phyloP scores from a whole-genome alignment of 2,888 invertebrate genomes.

The Leucophenga maculata region DNA sequence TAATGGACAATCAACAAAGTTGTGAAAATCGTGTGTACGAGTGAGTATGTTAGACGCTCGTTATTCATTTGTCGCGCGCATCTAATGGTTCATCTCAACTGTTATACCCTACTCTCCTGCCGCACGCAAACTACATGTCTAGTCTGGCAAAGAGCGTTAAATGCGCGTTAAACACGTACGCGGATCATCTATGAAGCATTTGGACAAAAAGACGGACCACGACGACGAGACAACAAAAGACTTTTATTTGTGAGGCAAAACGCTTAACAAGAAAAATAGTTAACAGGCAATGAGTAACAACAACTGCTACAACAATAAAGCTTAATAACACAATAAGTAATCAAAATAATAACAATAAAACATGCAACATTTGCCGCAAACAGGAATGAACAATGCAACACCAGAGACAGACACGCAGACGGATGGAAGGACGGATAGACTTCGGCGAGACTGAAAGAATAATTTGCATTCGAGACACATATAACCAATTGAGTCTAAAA shows the following conservation, averaged over 20 bases:
- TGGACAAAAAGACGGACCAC: background rate
- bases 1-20: slow-evolving; percentile 57
- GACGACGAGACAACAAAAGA: slow-evolving; percentile 14
- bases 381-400: slow-evolving; percentile 27
- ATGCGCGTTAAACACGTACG: slow-evolving; percentile 11
- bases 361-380: slow-evolving; percentile 64
- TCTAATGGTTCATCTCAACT: slow-evolving; percentile 35
- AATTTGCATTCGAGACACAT: slow-evolving; percentile 30
- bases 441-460: slow-evolving; percentile 26
- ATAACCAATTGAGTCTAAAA: slow-evolving; percentile 7
- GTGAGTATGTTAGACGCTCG: slow-evolving; percentile 32
- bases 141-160: background rate
- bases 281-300: slow-evolving; percentile 1
- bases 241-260: background rate
- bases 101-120: slow-evolving; percentile 31
- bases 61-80: slow-evolving; percentile 19
- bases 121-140: background rate
- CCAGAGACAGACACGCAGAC: background rate
- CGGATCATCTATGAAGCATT: background rate
- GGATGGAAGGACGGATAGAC: slow-evolving; percentile 14
- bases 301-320: slow-evolving; percentile 54
- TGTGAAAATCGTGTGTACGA: slow-evolving; percentile 35
- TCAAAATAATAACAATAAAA: slow-evolving; percentile 69
- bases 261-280: slow-evolving; percentile 17
- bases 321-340: slow-evolving; percentile 68